Base-by-base conservation (phyloP, 2,797 vertebrate genomes). In the Poecilia gillii region DNA sequence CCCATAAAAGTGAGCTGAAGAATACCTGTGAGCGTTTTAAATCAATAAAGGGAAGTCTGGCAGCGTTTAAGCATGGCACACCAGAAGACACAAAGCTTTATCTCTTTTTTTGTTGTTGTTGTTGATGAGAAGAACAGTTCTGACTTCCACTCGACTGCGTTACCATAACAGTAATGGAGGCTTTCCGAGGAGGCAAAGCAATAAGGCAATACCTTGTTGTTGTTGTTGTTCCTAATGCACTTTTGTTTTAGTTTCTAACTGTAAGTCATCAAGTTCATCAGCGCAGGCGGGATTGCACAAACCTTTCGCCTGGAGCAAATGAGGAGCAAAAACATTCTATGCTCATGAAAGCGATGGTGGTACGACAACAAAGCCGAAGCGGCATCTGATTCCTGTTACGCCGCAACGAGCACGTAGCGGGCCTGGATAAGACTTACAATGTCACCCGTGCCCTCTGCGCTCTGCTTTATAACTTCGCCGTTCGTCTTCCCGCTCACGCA, bases 401-500 rank as follows among this genome's bases (percentile, higher is more conserved):
- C 4, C 79, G 77, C 82, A 74, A 74, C 2, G 6, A 36, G 73
- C 87, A 85, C 14, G 74, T 75, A 88, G 78, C 85, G 36, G 16
- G 20, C n/a, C 87, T 76, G 80, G 84, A n/a, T 83, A 72, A 88
- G 87, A 81, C 79, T 55, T 72, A 78, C 78, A 85, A 72, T 79
- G 85, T 91, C 90, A 88, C 85, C 88, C 85, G 81, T 31, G 28
- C 84, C 81, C 77, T 85, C 79, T 62, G 31, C 78, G 78, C 84
- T 76, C 83, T 79, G 79, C 79, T 91, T 92, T 88, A 90, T 59
- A 81, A 79, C 86, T 83, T 77, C 79, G 59, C 83, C 86, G 83
- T 94, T 84, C 78, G 86, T 93, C 90, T 89, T 79, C 80, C 89
- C 86, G 77, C 87, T 93, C 91, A 90, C 87, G 84, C 82, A 92